A percentile compares a stretch with the other conserved stretches of the same genome.
phyloP scores from a whole-genome alignment of 1,140 invertebrate genomes.

The Steinernema feltiae region DNA sequence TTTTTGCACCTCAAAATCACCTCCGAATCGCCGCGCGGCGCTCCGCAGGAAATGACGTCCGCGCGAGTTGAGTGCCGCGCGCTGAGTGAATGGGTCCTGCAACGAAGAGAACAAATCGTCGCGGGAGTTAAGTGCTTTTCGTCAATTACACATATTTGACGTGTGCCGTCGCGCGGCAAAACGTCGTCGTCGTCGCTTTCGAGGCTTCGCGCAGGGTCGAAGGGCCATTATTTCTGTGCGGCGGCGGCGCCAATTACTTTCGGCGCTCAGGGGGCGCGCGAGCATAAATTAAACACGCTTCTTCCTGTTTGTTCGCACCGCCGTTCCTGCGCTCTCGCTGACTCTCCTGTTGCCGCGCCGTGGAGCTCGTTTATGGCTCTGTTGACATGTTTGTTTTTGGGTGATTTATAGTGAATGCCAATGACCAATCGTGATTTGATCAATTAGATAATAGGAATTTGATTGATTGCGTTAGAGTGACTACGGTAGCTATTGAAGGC shows the following conservation, averaged over 20 bases:
- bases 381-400: no score
- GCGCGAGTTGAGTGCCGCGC: no score
- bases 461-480: no score
- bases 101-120: not conserved
- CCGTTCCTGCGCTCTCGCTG: not conserved
- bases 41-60: no score
- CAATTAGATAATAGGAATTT: no score
- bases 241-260: constrained; percentile 10
- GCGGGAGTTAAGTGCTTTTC: not conserved
- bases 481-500: no score
- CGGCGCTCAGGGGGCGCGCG: not conserved
- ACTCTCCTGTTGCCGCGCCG: no score
- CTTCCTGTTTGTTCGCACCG: not conserved
- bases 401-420: no score
- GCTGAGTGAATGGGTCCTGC: no score
- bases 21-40: no score
- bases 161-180: constrained; percentile 6
- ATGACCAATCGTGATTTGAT: no score
- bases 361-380: not conserved
- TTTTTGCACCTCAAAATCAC: not conserved
- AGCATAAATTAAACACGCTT: not conserved
- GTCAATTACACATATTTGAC: constrained; percentile 15
- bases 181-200: not conserved
- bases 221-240: constrained; percentile 15
- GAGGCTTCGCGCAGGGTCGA: no score